Conservation (phyloP, 2,113 vertebrate genomes). For the Syngnathus scovelli region DNA sequence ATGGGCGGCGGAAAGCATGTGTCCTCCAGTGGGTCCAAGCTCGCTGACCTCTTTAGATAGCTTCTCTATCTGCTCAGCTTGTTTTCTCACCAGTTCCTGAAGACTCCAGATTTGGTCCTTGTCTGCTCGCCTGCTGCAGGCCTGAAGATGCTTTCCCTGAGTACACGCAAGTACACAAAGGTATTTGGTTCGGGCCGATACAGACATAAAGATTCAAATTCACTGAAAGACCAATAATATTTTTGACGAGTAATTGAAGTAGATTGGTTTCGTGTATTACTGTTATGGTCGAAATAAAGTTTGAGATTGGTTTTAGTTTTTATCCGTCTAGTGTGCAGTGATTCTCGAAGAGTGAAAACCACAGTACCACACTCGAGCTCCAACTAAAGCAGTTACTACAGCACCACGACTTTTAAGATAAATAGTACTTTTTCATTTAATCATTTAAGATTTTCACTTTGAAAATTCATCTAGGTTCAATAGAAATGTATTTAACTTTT, state of each 20-base stretch:
- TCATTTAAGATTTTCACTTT: too few relatives aligned
- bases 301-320: not conserved
- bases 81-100: slow-evolving; percentile 2
- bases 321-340: not conserved
- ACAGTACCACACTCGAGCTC: too few relatives aligned
- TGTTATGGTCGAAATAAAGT: not conserved
- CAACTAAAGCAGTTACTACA: too few relatives aligned
- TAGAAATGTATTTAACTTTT: too few relatives aligned
- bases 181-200: not conserved
- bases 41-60: not conserved
- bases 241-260: too few relatives aligned
- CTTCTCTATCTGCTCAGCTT: not conserved
- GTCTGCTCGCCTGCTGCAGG: slow-evolving; percentile 3
- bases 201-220: not conserved
- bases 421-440: too few relatives aligned
- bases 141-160: slow-evolving; percentile 7
- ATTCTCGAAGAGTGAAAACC: not conserved
- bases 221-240: too few relatives aligned
- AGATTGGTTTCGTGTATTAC: too few relatives aligned
- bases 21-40: not conserved
- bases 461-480: too few relatives aligned
- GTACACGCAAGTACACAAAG: not conserved
- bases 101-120: slow-evolving; percentile 1
- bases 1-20: not conserved
- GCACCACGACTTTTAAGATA: too few relatives aligned